Evolutionary conservation across 2,113 vertebrate genomes (phyloP).

Genomic region (Apus apus): DNA sequence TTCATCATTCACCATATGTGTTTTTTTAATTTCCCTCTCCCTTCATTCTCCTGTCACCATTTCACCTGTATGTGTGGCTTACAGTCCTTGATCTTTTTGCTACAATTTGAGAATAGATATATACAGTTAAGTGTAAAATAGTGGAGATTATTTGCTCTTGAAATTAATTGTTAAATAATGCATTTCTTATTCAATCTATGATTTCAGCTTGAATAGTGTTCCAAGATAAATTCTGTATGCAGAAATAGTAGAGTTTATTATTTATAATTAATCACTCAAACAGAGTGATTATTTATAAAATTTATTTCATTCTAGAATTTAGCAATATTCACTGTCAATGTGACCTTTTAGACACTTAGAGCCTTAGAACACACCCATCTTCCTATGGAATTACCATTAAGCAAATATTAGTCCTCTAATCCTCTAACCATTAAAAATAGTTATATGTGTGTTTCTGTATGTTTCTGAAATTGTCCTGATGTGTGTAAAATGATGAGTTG

Average conservation of each 20-base stretch:
- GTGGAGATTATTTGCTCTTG: background rate
- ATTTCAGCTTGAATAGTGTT: background rate
- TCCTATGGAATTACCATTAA: background rate
- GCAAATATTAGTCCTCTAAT: background rate
- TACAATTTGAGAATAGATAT: background rate
- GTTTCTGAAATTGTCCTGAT: background rate
- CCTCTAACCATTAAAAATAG: background rate
- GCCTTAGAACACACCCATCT: background rate
- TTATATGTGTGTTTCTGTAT: background rate
- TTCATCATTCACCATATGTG: background rate
- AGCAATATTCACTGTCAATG: background rate
- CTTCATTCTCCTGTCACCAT: background rate
- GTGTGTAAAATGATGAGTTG: background rate
- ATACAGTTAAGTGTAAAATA: background rate
- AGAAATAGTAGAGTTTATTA: background rate
- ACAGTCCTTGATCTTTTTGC: background rate
- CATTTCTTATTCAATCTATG: background rate
- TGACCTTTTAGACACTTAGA: background rate
- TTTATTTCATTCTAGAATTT: background rate
- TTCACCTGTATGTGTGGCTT: background rate
- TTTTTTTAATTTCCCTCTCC: background rate
- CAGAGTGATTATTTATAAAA: background rate
- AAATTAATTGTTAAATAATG: background rate
- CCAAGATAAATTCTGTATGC: background rate
- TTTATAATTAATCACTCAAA: too few relatives aligned